Evolutionary conservation across 2,888 invertebrate species (phyloP).

Genomic region (Electrophaes corylata): DNA sequence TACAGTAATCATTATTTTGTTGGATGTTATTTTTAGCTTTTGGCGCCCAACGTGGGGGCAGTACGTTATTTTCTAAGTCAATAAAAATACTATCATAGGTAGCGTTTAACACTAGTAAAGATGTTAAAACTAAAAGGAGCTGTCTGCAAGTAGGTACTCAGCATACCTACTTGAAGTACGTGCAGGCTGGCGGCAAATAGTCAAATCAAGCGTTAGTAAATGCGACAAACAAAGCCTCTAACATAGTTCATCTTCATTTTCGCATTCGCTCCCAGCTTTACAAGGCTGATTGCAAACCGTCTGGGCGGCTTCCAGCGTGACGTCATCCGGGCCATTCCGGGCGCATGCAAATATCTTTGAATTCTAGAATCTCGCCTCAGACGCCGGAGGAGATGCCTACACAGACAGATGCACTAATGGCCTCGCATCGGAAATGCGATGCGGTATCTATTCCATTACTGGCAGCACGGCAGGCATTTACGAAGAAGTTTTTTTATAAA

Average conservation of each 20-base stretch:
- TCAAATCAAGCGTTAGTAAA: background rate
- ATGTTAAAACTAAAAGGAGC: background rate
- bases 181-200: background rate
- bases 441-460: conserved; percentile 50
- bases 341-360: conserved; percentile 43
- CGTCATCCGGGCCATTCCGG: conserved; percentile 40
- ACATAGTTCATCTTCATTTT: conserved; percentile 29
- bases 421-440: conserved; percentile 53
- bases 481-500: conserved; percentile 12
- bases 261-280: conserved; percentile 28
- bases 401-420: conserved; percentile 55
- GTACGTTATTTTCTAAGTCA: background rate
- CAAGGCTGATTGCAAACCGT: conserved; percentile 35
- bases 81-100: background rate
- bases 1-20: background rate
- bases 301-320: conserved; percentile 36
- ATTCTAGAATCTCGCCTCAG: conserved; percentile 41
- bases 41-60: conserved; percentile 17
- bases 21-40: background rate
- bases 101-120: background rate
- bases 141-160: background rate
- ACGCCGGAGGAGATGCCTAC: conserved; percentile 43
- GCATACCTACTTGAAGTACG: no score
- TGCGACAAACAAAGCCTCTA: conserved; percentile 15
- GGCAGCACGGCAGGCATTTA: conserved; percentile 9